Base-by-base conservation (phyloP, 2,113 vertebrate genomes). In the Gallinago jamesoni region DNA sequence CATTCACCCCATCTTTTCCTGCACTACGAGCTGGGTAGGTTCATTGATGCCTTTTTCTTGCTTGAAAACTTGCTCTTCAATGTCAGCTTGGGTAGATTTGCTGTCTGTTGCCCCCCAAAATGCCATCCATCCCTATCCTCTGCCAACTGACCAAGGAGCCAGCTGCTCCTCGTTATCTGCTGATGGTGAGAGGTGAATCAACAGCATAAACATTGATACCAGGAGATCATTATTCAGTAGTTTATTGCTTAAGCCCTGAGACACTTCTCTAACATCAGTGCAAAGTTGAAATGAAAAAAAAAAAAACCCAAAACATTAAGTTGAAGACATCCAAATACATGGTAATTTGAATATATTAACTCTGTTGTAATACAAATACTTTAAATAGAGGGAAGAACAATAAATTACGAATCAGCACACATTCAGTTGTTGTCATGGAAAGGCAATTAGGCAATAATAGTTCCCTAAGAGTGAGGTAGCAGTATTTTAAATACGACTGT, bases 351-450 rank as follows among this genome's bases (percentile, higher is more conserved):
- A 97, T 98, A 97, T 97, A 97, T 97, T 96, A 97, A 96, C 93
- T 97, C 94, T 97, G 69, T 96, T 8, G 30, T 90, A 88, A 96
- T 53, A 98, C 84, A 95, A 81, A 89, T 81, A 83, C 9, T 83
- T 98, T 98, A 98, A 98, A 98, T 98, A 98, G 52, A 84, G 75
- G 52, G 64, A 69, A 92, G 83, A 93, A 92, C 37, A 98, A 98
- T 98, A 98, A 98, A 96, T 98, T 98, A 98, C 2, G 9, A 12
- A 16, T 93, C 69, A 74, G 84, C 63, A 87, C 82, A 66, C 31
- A 27, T 56, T 57, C 68, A 9, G 23, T 66, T 11, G 30, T 64
- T 76, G 55, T 39, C n/a, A 7, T 59, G 89, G 81, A 77, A 78
- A 94, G 87, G 84, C 80, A 45, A 16, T 41, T 7, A 37, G 89